Evolutionary conservation across 2,113 vertebrate genomes (phyloP).

Genomic region (Heterotis niloticus): DNA sequence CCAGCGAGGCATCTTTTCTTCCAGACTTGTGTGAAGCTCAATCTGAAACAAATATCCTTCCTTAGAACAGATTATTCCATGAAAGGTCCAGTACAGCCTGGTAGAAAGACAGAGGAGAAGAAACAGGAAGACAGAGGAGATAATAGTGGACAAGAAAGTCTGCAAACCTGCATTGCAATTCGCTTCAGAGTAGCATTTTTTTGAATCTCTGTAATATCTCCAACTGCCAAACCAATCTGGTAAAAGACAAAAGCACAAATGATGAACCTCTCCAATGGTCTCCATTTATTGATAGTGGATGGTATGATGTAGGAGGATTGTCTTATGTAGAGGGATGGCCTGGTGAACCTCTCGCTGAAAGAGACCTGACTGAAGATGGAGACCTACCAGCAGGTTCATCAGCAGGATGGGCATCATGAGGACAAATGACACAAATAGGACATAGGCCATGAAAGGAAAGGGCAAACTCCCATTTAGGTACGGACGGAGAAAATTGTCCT

Average conservation of each 20-base stretch:
- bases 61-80: background rate
- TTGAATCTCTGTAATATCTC: constrained; percentile 81
- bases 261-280: background rate
- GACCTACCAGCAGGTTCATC: constrained; percentile 80
- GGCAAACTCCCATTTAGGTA: constrained; percentile 54
- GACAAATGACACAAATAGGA: constrained; percentile 68
- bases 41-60: constrained; percentile 54
- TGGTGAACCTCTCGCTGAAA: background rate
- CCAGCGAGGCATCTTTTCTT: constrained; percentile 78
- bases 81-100: background rate
- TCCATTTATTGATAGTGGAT: background rate
- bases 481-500: constrained; percentile 72
- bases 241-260: constrained; percentile 19
- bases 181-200: constrained; percentile 77
- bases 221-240: constrained; percentile 83
- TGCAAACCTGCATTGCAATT: constrained; percentile 79
- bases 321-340: background rate
- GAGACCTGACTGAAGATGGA: background rate
- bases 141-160: background rate
- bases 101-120: background rate
- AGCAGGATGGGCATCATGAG: constrained; percentile 80
- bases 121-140: background rate
- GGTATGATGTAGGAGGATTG: background rate
- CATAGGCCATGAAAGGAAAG: constrained; percentile 69
- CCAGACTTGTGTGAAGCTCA: constrained; percentile 79